Evolutionary conservation across 2,113 vertebrate genomes (phyloP).

Genomic region (Scopus umbretta): DNA sequence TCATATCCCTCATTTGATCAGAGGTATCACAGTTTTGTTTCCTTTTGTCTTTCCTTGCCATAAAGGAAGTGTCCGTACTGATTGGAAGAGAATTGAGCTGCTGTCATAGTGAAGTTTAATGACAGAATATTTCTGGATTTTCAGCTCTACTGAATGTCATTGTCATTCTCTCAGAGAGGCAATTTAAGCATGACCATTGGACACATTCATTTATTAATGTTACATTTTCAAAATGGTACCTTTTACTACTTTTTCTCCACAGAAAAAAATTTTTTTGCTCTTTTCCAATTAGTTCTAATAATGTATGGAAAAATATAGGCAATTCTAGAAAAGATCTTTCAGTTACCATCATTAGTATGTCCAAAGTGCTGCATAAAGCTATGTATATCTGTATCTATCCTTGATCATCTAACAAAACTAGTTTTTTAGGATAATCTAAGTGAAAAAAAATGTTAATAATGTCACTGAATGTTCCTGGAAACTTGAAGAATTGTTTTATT

Average conservation of each 20-base stretch:
- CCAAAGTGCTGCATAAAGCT: background rate
- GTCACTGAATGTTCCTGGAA: slow-evolving; percentile 6
- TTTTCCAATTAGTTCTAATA: background rate
- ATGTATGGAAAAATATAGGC: background rate
- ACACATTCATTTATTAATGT: background rate
- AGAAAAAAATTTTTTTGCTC: background rate
- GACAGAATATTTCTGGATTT: background rate
- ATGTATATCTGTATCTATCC: background rate
- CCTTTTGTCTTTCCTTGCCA: background rate
- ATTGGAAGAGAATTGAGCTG: background rate
- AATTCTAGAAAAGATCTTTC: background rate
- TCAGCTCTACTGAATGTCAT: background rate
- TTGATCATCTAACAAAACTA: background rate
- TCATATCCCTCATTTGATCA: background rate
- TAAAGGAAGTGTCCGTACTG: background rate
- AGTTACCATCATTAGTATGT: background rate
- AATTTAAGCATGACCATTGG: rapidly evolving
- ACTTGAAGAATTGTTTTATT: background rate
- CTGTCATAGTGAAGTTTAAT: background rate
- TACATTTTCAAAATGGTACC: background rate
- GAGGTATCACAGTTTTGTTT: background rate
- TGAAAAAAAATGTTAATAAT: background rate
- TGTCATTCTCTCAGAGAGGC: background rate
- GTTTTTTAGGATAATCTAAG: background rate
- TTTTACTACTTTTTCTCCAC: background rate